A percentile compares a stretch with the other conserved stretches of the same genome.
These are phyloP conservation scores for Xyrauchen texanus DNA, from an alignment of 2,113 vertebrate species.

Conservation along the genomic window DNA sequence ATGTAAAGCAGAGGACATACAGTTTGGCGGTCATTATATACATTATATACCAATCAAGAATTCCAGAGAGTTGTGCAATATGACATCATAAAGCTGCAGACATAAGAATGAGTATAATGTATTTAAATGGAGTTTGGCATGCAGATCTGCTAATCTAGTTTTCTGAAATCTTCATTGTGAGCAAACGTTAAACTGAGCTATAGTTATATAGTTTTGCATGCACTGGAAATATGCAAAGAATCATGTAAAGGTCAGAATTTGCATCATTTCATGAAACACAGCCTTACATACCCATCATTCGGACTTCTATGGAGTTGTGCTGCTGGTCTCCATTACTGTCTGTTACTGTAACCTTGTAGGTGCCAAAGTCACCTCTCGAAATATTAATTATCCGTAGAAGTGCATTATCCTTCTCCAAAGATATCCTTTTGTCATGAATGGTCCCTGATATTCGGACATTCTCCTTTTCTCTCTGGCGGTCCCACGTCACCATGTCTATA, in stretches of 20 bases:
- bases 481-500: slow-evolving; percentile 38
- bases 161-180: no score
- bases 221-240: background rate
- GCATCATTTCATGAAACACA: no score
- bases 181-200: background rate
- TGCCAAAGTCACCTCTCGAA: slow-evolving; percentile 1
- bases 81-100: no score
- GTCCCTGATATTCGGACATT: slow-evolving; percentile 10
- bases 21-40: no score
- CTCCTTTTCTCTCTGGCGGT: rapidly evolving
- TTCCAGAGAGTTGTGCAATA: no score
- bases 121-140: no score
- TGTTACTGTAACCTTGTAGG: slow-evolving; percentile 43
- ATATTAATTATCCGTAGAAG: slow-evolving; percentile 16
- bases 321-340: slow-evolving; percentile 1
- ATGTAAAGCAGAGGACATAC: no score
- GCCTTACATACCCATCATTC: slow-evolving; percentile 28
- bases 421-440: background rate
- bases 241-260: no score
- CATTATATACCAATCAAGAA: no score
- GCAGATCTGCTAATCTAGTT: background rate
- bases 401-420: background rate
- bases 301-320: background rate
- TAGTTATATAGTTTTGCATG: background rate
- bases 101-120: no score